Evolutionary conservation across 2,888 invertebrate genomes (phyloP).

Genomic region (Tiphia femorata): DNA sequence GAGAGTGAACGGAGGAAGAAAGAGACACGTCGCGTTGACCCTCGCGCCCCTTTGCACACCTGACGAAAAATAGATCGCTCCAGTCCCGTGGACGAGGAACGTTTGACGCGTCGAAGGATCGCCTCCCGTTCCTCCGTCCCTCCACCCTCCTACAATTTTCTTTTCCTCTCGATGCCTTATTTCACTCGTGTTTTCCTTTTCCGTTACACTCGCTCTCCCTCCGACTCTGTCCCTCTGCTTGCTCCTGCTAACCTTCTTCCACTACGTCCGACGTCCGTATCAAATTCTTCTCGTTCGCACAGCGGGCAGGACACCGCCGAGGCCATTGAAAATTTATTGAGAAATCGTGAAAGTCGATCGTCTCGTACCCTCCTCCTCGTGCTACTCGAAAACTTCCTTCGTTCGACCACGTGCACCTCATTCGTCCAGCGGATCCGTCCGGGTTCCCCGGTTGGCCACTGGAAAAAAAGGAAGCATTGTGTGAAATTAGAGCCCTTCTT

Average conservation of each 20-base stretch:
- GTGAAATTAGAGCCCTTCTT: slow-evolving; percentile 66
- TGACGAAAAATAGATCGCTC: slow-evolving; percentile 34
- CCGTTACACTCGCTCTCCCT: too few species aligned
- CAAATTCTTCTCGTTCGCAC: slow-evolving; percentile 35
- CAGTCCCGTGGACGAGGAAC: slow-evolving; percentile 3
- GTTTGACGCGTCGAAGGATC: slow-evolving; percentile 9
- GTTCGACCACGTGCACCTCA: slow-evolving; percentile 45
- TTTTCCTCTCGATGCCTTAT: too few species aligned
- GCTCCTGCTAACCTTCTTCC: too few species aligned
- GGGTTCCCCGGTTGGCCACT: slow-evolving; percentile 23
- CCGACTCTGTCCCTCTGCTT: too few species aligned
- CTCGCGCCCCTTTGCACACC: slow-evolving; percentile 13
- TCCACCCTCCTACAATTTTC: too few species aligned
- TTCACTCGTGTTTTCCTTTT: too few species aligned
- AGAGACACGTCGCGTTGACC: slow-evolving; percentile 13
- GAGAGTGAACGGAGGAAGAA: slow-evolving; percentile 4
- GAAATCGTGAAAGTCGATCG: slow-evolving; percentile 58
- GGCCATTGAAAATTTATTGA: slow-evolving; percentile 55
- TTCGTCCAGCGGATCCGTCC: slow-evolving; percentile 23
- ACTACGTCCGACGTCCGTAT: slow-evolving; percentile 26
- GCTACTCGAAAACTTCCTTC: slow-evolving; percentile 6
- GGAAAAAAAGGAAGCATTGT: slow-evolving; percentile 54
- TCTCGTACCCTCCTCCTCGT: slow-evolving; percentile 28
- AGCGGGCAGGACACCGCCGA: slow-evolving; percentile 4
- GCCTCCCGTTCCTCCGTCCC: slow-evolving; percentile 10